These are phyloP conservation scores for Promerops cafer DNA, from an alignment of 2,113 vertebrate species.

Conservation along the genomic window DNA sequence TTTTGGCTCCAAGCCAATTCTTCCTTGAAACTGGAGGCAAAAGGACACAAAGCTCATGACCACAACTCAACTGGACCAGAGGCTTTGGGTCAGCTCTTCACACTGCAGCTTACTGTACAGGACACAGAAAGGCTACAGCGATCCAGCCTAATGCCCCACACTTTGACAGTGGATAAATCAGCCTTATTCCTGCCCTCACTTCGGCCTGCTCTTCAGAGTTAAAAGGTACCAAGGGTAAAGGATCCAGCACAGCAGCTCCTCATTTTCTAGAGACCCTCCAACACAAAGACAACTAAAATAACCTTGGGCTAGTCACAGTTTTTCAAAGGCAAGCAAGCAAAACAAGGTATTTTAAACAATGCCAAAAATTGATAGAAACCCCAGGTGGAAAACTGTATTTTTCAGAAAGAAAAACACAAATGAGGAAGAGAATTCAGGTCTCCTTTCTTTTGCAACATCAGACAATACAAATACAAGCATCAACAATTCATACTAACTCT, in stretches of 20 bases:
- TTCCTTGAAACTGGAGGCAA: neutral
- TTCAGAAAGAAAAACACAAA: neutral
- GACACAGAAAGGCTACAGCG: neutral
- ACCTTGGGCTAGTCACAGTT: neutral
- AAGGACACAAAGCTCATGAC: neutral
- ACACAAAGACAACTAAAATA: neutral
- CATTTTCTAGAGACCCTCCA: neutral
- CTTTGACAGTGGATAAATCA: neutral
- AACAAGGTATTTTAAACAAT: neutral
- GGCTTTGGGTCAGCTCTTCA: neutral
- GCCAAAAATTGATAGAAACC: neutral
- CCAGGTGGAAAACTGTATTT: neutral
- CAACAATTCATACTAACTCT: neutral
- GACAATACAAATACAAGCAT: neutral
- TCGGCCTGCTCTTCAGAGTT: neutral
- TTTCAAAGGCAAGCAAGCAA: neutral
- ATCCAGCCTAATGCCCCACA: neutral
- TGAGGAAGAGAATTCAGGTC: neutral
- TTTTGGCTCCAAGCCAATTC: neutral
- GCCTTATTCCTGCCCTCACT: neutral
- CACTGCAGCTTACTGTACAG: neutral
- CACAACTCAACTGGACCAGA: neutral
- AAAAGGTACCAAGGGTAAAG: neutral
- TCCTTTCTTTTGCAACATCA: neutral
- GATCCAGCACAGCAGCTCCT: neutral